phyloP scores from a whole-genome alignment of 2,797 vertebrate species.

The Urosaurus nigricauda region DNA sequence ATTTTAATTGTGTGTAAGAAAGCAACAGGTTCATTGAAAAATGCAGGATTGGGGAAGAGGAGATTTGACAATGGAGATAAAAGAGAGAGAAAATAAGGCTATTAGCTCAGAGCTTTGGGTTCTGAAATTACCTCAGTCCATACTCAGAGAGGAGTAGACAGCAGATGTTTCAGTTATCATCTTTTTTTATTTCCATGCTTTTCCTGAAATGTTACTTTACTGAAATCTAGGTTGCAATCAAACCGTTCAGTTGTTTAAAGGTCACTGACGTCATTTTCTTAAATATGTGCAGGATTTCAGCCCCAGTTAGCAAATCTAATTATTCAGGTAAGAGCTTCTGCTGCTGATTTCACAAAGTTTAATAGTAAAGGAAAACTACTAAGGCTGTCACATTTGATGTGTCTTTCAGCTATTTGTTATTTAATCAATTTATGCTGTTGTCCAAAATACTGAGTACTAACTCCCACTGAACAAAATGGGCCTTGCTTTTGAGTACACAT shows the following conservation, averaged over 20 bases:
- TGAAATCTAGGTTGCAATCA: neutral
- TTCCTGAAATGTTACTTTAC: neutral
- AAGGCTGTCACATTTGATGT: neutral
- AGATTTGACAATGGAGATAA: neutral
- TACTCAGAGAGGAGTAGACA: neutral
- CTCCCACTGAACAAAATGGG: neutral
- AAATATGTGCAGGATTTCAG: conserved; percentile 14
- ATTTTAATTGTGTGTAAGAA: neutral
- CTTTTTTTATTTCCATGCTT: neutral
- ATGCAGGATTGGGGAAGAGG: neutral
- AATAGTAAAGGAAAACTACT: neutral
- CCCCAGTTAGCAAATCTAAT: neutral
- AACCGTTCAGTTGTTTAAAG: neutral
- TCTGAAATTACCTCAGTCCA: neutral
- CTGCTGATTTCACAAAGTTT: neutral
- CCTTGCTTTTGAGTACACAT: neutral
- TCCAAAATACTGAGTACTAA: neutral
- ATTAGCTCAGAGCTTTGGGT: neutral
- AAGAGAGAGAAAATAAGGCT: neutral
- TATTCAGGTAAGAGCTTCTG: neutral
- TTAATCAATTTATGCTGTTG: neutral
- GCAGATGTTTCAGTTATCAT: neutral
- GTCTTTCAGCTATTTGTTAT: conserved; percentile 34
- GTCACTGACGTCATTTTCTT: neutral
- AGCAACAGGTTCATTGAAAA: neutral